Percentiles rank a stretch among this genome's conserved stretches.
Evolutionary conservation across 2,888 invertebrate genomes (phyloP).

Genomic region (Drosophila incognita): DNA sequence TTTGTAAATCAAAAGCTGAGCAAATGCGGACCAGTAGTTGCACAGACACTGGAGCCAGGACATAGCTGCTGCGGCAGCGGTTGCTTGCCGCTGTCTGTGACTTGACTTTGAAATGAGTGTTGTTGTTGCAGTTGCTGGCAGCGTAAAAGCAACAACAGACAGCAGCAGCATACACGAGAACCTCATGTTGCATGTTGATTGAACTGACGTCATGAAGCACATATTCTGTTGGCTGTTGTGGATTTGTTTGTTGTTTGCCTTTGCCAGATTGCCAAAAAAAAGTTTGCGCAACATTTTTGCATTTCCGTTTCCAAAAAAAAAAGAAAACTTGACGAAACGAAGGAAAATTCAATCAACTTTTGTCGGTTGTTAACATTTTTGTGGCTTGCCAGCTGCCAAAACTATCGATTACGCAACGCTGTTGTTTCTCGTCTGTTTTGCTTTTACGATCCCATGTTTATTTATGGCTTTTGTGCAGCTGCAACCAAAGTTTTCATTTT

Average conservation of each 20-base stretch:
- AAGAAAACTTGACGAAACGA: constrained; percentile 32
- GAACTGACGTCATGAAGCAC: constrained; percentile 58
- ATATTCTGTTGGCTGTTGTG: constrained; percentile 11
- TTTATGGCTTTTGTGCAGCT: constrained; percentile 45
- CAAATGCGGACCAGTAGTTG: constrained; percentile 37
- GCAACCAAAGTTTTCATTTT: constrained; percentile 21
- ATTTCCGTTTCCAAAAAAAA: constrained; percentile 22
- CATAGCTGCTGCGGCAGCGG: constrained; percentile 19
- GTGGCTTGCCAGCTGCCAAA: constrained; percentile 41
- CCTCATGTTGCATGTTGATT: constrained; percentile 69
- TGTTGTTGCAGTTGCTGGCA: constrained; percentile 46
- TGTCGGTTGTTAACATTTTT: constrained; percentile 47
- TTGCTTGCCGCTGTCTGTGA: constrained; percentile 24
- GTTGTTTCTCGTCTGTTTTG: constrained; percentile 7
- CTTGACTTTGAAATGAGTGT: constrained; percentile 69
- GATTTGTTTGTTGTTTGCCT: constrained; percentile 41
- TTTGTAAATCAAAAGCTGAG: constrained; percentile 68
- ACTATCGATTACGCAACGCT: constrained; percentile 43
- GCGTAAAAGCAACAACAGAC: constrained; percentile 18
- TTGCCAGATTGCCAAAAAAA: constrained; percentile 3
- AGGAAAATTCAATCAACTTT: constrained; percentile 61
- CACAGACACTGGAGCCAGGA: constrained; percentile 3
- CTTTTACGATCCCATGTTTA: constrained; percentile 20
- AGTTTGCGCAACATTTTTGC: constrained; percentile 26
- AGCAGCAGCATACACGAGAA: constrained; percentile 22